Conservation (phyloP, 2,888 invertebrate species). For the Andrena fulva region DNA sequence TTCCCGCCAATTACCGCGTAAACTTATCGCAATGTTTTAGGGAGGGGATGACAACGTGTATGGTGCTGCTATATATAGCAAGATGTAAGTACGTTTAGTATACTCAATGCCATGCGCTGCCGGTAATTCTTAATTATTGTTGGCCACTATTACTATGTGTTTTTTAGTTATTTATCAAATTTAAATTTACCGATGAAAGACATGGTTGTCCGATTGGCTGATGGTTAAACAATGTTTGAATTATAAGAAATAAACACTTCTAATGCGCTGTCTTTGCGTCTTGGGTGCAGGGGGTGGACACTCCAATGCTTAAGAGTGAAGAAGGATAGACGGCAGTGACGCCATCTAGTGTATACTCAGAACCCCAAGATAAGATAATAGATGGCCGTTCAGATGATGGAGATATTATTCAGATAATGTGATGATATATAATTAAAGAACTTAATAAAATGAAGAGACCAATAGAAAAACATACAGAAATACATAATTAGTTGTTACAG, state of each 20-base stretch:
- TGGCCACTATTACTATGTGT: not conserved
- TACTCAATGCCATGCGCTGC: too few relatives aligned
- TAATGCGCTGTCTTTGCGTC: not conserved
- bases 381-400: too few relatives aligned
- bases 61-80: not conserved
- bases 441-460: too few relatives aligned
- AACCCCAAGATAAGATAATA: too few relatives aligned
- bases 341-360: too few relatives aligned
- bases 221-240: not conserved
- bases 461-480: too few relatives aligned
- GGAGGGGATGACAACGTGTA: not conserved
- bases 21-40: not conserved
- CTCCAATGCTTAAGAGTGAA: too few relatives aligned
- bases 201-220: conserved; percentile 15
- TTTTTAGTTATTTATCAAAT: not conserved
- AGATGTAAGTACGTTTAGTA: not conserved
- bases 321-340: too few relatives aligned
- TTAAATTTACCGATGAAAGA: conserved; percentile 17
- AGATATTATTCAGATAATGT: too few relatives aligned
- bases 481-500: too few relatives aligned
- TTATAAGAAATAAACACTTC: not conserved
- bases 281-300: too few relatives aligned
- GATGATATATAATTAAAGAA: too few relatives aligned
- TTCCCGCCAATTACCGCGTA: not conserved
- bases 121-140: not conserved